A percentile compares a stretch with the other conserved stretches of the same genome.
Conservation (phyloP, 2,888 invertebrate genomes). For the Drosophila histrio region DNA sequence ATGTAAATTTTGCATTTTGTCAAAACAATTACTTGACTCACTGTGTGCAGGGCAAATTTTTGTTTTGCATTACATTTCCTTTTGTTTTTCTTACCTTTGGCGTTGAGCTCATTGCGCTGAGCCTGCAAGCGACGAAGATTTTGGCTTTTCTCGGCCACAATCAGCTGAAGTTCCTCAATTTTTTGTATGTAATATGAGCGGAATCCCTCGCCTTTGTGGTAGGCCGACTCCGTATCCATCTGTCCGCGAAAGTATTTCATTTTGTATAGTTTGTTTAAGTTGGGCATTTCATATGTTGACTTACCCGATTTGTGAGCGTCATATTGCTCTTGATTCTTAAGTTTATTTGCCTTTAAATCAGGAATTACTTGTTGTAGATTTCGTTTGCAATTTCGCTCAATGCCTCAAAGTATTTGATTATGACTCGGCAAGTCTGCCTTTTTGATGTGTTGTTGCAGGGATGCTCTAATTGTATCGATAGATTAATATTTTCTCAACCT, state of each 20-base stretch:
- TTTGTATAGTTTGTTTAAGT: not conserved
- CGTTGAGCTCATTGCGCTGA: slow-evolving; percentile 99
- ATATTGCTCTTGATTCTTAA: slow-evolving; percentile 47
- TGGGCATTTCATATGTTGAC: not conserved
- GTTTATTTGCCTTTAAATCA: not conserved
- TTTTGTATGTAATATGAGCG: slow-evolving; percentile 98
- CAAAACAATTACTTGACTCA: too few relatives aligned
- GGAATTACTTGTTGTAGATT: not conserved
- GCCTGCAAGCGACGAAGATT: slow-evolving; percentile 98
- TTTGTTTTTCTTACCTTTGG: slow-evolving; percentile 89
- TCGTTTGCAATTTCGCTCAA: not conserved
- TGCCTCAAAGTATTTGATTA: slow-evolving; percentile 24
- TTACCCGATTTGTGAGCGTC: slow-evolving; percentile 82
- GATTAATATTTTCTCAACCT: not conserved
- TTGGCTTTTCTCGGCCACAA: slow-evolving; percentile 98
- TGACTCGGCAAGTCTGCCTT: slow-evolving; percentile 55
- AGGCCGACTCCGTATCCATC: slow-evolving; percentile 82
- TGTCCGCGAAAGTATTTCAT: slow-evolving; percentile 27
- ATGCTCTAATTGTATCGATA: slow-evolving; percentile 22
- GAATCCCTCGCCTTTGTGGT: slow-evolving; percentile 90
- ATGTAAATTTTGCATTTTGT: too few relatives aligned
- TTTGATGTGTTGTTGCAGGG: slow-evolving; percentile 4
- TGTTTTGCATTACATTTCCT: not conserved
- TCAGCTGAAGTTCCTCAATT: slow-evolving; percentile 97
- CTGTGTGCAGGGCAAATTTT: too few relatives aligned